A percentile compares a stretch with the other conserved stretches of the same genome.
phyloP scores from a whole-genome alignment of 1,140 invertebrate genomes.

The Holcopasites calliopsidis region DNA sequence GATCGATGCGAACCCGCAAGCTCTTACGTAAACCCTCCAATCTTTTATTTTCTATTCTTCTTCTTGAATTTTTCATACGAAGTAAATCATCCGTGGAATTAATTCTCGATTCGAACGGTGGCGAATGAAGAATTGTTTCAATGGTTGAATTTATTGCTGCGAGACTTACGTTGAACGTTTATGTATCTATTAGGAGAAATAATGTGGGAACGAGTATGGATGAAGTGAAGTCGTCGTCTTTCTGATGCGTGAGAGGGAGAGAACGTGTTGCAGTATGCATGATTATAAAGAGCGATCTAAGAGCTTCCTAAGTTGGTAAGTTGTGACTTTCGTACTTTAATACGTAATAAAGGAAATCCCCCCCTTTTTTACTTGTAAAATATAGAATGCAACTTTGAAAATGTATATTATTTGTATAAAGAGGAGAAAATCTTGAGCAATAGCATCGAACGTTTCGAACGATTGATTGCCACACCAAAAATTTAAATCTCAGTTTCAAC shows the following conservation, averaged over 20 bases:
- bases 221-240: no score
- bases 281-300: no score
- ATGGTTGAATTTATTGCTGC: no score
- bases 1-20: slow-evolving; percentile 14
- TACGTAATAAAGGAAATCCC: neutral
- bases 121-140: no score
- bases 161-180: no score
- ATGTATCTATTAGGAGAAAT: no score
- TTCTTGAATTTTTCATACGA: neutral
- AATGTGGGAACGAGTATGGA: no score
- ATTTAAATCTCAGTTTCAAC: no score
- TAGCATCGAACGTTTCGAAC: neutral
- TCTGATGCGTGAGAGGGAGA: no score
- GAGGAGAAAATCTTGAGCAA: neutral
- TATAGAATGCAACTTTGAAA: neutral
- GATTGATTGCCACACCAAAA: neutral
- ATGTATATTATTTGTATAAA: neutral
- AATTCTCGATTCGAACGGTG: neutral
- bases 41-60: neutral
- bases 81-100: neutral
- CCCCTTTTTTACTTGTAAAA: neutral
- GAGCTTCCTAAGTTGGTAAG: neutral
- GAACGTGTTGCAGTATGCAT: no score
- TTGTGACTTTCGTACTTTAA: slow-evolving; percentile 8
- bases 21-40: neutral